Conservation (phyloP, 1,140 invertebrate species). For the Calosoma granatense region DNA sequence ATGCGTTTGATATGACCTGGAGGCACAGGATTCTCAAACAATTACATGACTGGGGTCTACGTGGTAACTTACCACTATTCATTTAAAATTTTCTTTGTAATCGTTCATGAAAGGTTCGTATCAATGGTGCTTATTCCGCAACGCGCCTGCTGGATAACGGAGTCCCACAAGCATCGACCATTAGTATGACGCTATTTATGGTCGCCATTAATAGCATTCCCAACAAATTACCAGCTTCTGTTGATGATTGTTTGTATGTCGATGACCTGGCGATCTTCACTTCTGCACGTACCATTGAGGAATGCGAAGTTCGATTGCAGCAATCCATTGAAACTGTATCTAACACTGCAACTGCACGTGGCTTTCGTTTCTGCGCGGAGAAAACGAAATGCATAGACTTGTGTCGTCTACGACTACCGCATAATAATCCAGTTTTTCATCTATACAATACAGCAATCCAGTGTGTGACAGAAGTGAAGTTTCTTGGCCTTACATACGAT, state of each 20-base stretch:
- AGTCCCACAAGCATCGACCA: not conserved
- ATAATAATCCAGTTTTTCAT: not conserved
- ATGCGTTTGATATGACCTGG: slow-evolving; percentile 3
- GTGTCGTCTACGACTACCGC: not conserved
- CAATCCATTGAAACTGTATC: not conserved
- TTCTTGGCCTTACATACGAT: not conserved
- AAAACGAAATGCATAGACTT: not conserved
- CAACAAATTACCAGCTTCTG: not conserved
- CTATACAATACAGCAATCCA: not conserved
- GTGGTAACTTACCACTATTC: not conserved
- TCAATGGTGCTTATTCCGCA: not conserved
- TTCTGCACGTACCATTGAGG: not conserved
- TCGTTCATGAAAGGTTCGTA: not conserved
- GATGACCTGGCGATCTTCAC: not conserved
- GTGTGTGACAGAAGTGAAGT: not conserved
- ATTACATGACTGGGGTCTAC: not conserved
- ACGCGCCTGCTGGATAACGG: not conserved
- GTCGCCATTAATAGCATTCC: not conserved
- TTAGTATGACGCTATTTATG: not conserved
- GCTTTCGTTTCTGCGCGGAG: not conserved
- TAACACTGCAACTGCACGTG: not conserved
- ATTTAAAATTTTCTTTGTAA: not conserved
- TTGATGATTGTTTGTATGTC: not conserved
- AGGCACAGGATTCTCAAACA: not conserved
- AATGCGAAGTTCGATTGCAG: not conserved